Evolutionary conservation across 2,113 vertebrate species (phyloP).

Genomic region (Spilogale gracilis): DNA sequence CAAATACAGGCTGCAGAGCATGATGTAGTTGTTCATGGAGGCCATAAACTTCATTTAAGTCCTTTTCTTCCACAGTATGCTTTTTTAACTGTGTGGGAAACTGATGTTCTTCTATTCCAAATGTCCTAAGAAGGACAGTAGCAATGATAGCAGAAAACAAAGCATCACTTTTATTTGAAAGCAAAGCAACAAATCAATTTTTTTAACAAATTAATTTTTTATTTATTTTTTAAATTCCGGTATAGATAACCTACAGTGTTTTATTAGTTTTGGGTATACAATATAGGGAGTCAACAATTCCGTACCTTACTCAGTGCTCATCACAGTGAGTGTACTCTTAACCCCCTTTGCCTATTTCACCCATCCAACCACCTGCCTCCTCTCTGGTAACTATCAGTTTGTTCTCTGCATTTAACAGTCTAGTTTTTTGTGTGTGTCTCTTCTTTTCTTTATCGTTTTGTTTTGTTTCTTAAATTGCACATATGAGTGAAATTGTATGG

Average conservation of each 20-base stretch:
- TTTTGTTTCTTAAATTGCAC: neutral
- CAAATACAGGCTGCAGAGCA: slow-evolving; percentile 58
- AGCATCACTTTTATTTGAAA: neutral
- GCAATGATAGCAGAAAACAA: neutral
- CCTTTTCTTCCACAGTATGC: slow-evolving; percentile 41
- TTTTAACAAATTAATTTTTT: neutral
- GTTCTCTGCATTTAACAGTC: neutral
- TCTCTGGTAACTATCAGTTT: neutral
- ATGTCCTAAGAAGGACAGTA: neutral
- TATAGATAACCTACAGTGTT: neutral
- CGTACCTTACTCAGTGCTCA: neutral
- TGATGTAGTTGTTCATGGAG: slow-evolving; percentile 46
- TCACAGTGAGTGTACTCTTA: neutral
- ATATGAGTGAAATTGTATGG: neutral
- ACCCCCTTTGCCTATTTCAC: neutral
- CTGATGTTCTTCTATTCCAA: slow-evolving; percentile 32
- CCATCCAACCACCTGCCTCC: neutral
- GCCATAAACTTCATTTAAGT: slow-evolving; percentile 33
- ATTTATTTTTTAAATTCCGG: neutral
- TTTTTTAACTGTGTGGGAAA: neutral
- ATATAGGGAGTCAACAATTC: neutral
- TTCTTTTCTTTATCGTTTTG: neutral
- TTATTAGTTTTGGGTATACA: neutral
- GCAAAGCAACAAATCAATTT: no score
- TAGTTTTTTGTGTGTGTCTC: neutral